Percentiles rank a stretch among this genome's conserved stretches.
Evolutionary conservation across 2,888 invertebrate genomes (phyloP).

Genomic region (Perizoma flavofasciatum): DNA sequence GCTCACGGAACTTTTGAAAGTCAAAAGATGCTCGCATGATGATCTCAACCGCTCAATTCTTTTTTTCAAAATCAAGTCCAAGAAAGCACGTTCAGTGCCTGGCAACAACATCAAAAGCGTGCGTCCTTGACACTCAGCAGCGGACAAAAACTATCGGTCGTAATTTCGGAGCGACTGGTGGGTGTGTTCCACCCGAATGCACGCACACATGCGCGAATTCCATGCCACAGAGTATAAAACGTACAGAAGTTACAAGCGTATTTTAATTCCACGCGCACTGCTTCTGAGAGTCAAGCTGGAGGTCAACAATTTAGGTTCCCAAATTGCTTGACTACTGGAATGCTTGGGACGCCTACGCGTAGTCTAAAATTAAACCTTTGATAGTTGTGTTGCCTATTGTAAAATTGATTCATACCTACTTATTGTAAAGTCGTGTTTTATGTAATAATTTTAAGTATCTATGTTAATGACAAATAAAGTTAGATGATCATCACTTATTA

Average conservation of each 20-base stretch:
- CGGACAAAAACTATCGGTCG: constrained; percentile 77
- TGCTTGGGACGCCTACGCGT: constrained; percentile 34
- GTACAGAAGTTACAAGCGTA: constrained; percentile 25
- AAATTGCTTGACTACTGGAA: constrained; percentile 36
- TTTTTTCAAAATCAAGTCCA: constrained; percentile 32
- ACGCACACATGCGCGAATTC: constrained; percentile 52
- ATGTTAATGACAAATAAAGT: constrained; percentile 15
- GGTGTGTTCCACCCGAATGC: constrained; percentile 65
- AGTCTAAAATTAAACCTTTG: constrained; percentile 36
- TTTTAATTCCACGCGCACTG: constrained; percentile 27
- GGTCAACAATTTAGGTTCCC: constrained; percentile 40
- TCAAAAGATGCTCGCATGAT: constrained; percentile 15
- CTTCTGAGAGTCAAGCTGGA: constrained; percentile 33
- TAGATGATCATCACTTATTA: constrained; percentile 4
- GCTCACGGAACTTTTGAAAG: constrained; percentile 15
- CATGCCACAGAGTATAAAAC: constrained; percentile 56
- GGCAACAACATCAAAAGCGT: constrained; percentile 60
- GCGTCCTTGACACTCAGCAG: constrained; percentile 79
- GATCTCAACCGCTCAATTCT: constrained; percentile 23
- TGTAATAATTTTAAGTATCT: neutral
- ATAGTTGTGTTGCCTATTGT: constrained; percentile 22
- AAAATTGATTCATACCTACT: constrained; percentile 1
- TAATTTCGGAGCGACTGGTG: constrained; percentile 74
- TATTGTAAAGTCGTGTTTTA: neutral
- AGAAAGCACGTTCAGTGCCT: constrained; percentile 41